Evolutionary conservation across 2,888 invertebrate genomes (phyloP), one percentile per base, ranked within the genome.

Genomic region (Eupithecia exiguata): DNA sequence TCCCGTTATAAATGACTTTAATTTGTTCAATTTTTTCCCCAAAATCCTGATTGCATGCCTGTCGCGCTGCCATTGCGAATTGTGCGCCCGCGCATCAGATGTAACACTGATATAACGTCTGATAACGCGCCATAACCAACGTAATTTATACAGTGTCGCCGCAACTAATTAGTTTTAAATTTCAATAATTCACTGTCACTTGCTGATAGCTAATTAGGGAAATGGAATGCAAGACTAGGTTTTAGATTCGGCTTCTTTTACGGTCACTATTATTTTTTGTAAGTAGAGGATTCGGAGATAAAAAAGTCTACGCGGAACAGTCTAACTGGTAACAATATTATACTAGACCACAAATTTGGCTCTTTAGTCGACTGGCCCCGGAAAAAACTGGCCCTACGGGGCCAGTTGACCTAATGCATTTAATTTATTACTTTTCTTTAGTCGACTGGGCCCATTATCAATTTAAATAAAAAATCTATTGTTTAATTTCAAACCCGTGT

Each of bases 1-100:
- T n/a, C n/a, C n/a, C n/a, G n/a, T n/a, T n/a, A n/a, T n/a, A n/a
- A n/a, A n/a, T n/a, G n/a, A n/a, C n/a, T n/a, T n/a, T n/a, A n/a
- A n/a, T 36, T 9, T 36, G 36, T 36, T 7, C 36, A 3, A 40
- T 43, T 53, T 53, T 53, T n/a, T 46, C 18, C 2, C 61, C 61
- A 25, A 18, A 16, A 68, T 70, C 71, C 72, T 74, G 38, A 43
- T 14, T 74, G 14, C 73, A 30, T 69, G 36, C 43, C 72, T 75
- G 76, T 72, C 38, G 46, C 61, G 75, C 72, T 69, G 78, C 75
- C 81, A 78, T 77, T 71, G 82, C 80, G 79, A 80, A 82, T 82
- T 36, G 70, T 76, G 79, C 76, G 81, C 77, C 67, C 74, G 76
- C 70, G 79, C 79, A 71, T 74, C 75, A 74, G 72, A 75, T 78